These are phyloP conservation scores for Coenonympha arcania DNA, from an alignment of 2,888 invertebrate genomes.

Conservation along the genomic window DNA sequence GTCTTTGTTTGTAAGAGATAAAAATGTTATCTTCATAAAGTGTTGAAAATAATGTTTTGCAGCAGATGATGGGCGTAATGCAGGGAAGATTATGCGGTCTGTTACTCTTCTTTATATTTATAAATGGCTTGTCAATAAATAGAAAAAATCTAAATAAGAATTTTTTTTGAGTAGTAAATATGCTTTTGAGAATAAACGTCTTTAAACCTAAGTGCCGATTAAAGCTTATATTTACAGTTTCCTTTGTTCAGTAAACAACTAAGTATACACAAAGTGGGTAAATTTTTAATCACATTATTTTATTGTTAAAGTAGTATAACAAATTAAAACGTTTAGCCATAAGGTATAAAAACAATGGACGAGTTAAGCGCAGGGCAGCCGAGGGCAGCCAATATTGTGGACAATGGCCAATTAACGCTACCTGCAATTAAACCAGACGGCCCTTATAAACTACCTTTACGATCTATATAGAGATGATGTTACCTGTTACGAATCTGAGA, in stretches of 20 bases:
- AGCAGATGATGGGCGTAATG: too few relatives aligned
- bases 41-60: not conserved
- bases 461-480: slow-evolving; percentile 34
- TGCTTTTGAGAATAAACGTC: too few relatives aligned
- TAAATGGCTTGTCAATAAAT: not conserved
- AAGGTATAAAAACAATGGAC: slow-evolving; percentile 35
- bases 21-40: not conserved
- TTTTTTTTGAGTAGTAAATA: too few relatives aligned
- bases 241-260: not conserved
- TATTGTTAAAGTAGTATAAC: slow-evolving; percentile 1
- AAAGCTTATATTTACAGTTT: too few relatives aligned
- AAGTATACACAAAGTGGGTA: not conserved
- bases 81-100: not conserved
- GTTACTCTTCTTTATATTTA: not conserved
- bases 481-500: slow-evolving; percentile 15
- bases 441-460: slow-evolving; percentile 40
- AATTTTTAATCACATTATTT: slow-evolving; percentile 2
- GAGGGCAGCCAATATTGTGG: slow-evolving; percentile 44
- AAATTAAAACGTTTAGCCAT: slow-evolving; percentile 17
- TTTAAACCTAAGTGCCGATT: too few relatives aligned
- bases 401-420: slow-evolving; percentile 63
- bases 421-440: slow-evolving; percentile 55
- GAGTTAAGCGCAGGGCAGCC: slow-evolving; percentile 40
- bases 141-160: not conserved
- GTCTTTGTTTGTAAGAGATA: slow-evolving; percentile 22